Base-by-base conservation (phyloP, 2,888 invertebrate genomes). In the Ophion ellenae region DNA sequence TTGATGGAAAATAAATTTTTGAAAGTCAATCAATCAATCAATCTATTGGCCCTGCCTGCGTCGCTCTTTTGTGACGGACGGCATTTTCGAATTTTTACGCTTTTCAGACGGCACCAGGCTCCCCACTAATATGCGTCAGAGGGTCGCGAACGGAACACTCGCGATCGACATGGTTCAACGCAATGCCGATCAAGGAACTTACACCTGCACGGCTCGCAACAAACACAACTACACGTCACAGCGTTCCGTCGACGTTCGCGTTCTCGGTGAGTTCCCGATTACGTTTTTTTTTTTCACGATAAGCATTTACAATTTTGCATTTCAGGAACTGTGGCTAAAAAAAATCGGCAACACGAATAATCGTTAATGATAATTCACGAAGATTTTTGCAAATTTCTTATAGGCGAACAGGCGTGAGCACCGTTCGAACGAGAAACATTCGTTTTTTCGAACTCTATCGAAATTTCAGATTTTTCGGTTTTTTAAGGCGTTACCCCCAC, bases 71-170 rank as follows among this genome's bases (percentile, higher is more conserved):
- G 53, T n/a, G 47, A 64, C 24, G 11, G 32, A n/a, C 5, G 3
- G 11, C 24, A 36, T 71, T 14, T 28, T n/a, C 17, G 2, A 59
- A 67, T 61, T 59, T 61, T 4, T 4, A 59, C 45, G 40, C 61
- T 70, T 59, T 69, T 20, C 90, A 95, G 95, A 94, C 94, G 95
- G 94, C 14, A 93, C 93, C 59, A 92, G 91, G 84, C 93, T 96
- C 75, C 95, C 95, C 4, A 95, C 95, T 69, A 95, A 95, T 91
- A 95, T 95, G 91, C 93, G 95, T 67, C 95, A 95, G 89, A 93
- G 94, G 81, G 94, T 95, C 76, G 94, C 94, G 66, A 95, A 95
- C 89, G 95, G 95, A 40, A 95, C 95, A 20, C 92, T 96, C 66
- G 93, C 94, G 85, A 95, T 96, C 83, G 94, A 95, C 83, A 95